Percentiles rank a stretch among this genome's conserved stretches.
These are phyloP conservation scores for Pangasianodon gigas DNA, from an alignment of 2,113 vertebrate genomes.

Conservation along the genomic window DNA sequence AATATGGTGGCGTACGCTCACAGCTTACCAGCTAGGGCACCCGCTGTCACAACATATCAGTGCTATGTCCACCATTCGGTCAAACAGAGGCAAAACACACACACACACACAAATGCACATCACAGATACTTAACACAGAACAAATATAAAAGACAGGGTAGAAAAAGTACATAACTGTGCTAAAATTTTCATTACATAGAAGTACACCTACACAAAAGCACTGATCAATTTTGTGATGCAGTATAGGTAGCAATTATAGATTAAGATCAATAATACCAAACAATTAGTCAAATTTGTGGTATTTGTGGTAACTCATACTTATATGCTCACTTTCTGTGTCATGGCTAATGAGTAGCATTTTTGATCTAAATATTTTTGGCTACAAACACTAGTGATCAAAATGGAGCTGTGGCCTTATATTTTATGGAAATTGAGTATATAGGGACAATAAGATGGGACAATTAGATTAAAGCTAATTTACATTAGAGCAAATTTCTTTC, in stretches of 20 bases:
- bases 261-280: neutral
- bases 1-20: conserved; percentile 80
- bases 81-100: conserved; percentile 53
- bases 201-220: neutral
- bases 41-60: conserved; percentile 81
- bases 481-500: neutral
- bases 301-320: neutral
- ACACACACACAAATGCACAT: conserved; percentile 9
- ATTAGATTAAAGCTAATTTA: neutral
- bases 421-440: neutral
- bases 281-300: neutral
- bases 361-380: neutral
- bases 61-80: conserved; percentile 55
- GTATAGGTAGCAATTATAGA: neutral
- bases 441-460: neutral
- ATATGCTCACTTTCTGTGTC: neutral
- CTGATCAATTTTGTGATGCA: neutral
- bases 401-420: neutral
- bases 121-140: neutral
- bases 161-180: neutral
- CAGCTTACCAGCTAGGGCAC: conserved; percentile 71
- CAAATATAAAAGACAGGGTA: neutral
- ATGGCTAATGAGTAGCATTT: neutral
- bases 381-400: neutral
- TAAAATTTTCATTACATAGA: neutral